Base-by-base conservation (phyloP, 2,113 vertebrate genomes). In the Phylloscopus whistleri region DNA sequence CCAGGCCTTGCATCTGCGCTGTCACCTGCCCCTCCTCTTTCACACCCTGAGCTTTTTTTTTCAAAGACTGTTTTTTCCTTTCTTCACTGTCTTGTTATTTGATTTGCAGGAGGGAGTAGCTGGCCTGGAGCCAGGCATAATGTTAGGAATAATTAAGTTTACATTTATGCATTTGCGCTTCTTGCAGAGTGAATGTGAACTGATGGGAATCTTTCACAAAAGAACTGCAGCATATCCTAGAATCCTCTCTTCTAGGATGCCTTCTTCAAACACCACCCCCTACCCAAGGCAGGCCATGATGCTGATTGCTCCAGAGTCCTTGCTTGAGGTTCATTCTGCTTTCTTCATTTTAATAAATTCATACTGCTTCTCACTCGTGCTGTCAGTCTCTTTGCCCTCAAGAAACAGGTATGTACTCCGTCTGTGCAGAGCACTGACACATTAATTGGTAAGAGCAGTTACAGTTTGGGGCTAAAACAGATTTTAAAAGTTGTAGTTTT, bases 341-440 rank as follows among this genome's bases (percentile, higher is more conserved):
- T 70, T 66, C 66, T 60, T 44, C 59, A n/a, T 64, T 92, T 86
- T 60, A 92, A 73, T 84, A 80, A 63, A 84, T 84, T 7, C 27
- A 55, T 58, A 15, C 28, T 88, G 8, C 43, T 75, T 43, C 60
- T 86, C 35, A 16, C 41, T 72, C 5, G 5, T 35, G 48, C 85
- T 72, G 60, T 72, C 37, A 49, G 2, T 70, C 64, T 82, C 79
- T 75, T 35, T 79, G 88, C 96, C 90, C 72, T 92, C 66, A 56
- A 92, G 92, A 46, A 90, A 33, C 5, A 49, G 60, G 56, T 58
- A 91, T 46, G 51, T 58, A 31, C 33, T 88, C 15, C 11, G 24
- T 51, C 33, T 62, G 43, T 26, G 24, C 68, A 67, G 63, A 85
- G 43, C 27, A 5, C 63, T 85, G 3, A 0, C 3, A 0, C 41